Evolutionary conservation across 2,113 vertebrate genomes (phyloP).

Genomic region (Eretmochelys imbricata): DNA sequence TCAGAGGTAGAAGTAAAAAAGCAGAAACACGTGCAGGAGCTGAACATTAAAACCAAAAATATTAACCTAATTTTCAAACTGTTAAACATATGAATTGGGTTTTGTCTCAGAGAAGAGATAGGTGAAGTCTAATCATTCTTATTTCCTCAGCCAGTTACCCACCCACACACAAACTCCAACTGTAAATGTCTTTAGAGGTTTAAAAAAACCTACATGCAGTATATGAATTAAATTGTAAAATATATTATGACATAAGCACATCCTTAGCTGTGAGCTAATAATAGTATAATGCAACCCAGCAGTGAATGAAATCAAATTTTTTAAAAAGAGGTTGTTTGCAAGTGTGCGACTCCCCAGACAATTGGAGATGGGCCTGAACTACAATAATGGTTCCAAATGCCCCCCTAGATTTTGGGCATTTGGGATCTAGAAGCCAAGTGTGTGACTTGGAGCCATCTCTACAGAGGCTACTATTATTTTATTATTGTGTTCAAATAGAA

Average conservation of each 20-base stretch:
- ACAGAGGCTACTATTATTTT: neutral
- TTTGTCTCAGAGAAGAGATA: neutral
- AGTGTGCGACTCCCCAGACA: neutral
- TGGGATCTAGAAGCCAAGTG: neutral
- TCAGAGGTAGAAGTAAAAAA: neutral
- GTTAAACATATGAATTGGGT: neutral
- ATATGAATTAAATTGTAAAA: neutral
- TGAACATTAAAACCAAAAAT: neutral
- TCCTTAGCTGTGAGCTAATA: neutral
- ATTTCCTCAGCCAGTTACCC: neutral
- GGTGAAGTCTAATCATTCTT: neutral
- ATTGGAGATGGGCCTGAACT: neutral
- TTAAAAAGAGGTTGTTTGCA: neutral
- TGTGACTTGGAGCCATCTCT: neutral
- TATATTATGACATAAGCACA: neutral
- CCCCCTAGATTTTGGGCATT: neutral
- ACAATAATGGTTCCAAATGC: neutral
- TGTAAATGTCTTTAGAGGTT: neutral
- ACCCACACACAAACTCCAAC: neutral
- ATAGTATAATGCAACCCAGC: neutral
- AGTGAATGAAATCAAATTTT: neutral
- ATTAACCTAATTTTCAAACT: neutral
- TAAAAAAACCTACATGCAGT: neutral
- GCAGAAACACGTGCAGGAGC: neutral
- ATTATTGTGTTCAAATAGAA: neutral